Evolutionary conservation across 2,113 vertebrate species (phyloP), one percentile per base, ranked within the genome.

Genomic region (Pomatorhinus ruficollis): DNA sequence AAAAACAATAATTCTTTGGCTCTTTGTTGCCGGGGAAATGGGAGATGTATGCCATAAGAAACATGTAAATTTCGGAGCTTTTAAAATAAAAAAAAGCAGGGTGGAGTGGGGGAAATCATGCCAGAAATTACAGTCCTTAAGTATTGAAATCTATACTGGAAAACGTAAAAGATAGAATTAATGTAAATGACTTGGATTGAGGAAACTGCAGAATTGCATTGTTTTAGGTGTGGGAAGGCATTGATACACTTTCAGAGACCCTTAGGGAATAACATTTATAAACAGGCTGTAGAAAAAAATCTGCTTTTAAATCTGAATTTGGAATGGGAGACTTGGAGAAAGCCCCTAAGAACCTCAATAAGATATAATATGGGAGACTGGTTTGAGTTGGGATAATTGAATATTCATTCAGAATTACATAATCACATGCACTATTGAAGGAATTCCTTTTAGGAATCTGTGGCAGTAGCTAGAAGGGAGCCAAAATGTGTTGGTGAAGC

Each of bases 1-100:
- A 90, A 95, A 92, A 64, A 60, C 44, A 85, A 37, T 66, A 95
- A 83, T 95, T 92, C 59, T 94, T 96, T 94, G 81, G 69, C 15
- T 87, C 40, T 13, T 65, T 93, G 78, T 96, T 92, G 69, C 86
- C 75, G 82, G 94, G 93, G 77, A 86, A 83, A 68, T 88, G 40
- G 45, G 78, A 95, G 64, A 85, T 90, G 88, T 68, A 96, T 93
- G 77, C 75, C 54, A 7, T 77, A 61, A 75, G 56, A 89, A 93
- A 89, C 35, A 63, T 86, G 69, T 96, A 77, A 86, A 94, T 93
- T 82, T 83, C 27, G 64, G 47, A 92, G 95, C 28, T 74, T 65
- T 74, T 75, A 83, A 68, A 81, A 92, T 39, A 69, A n/a, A 65
- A 70, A 19, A 24, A 70, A 77, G 11, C 20, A 90, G 60, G 42